Evolutionary conservation across 1,140 invertebrate genomes (phyloP), one percentile per base, ranked within the genome.

Genomic region (Adelges cooleyi): DNA sequence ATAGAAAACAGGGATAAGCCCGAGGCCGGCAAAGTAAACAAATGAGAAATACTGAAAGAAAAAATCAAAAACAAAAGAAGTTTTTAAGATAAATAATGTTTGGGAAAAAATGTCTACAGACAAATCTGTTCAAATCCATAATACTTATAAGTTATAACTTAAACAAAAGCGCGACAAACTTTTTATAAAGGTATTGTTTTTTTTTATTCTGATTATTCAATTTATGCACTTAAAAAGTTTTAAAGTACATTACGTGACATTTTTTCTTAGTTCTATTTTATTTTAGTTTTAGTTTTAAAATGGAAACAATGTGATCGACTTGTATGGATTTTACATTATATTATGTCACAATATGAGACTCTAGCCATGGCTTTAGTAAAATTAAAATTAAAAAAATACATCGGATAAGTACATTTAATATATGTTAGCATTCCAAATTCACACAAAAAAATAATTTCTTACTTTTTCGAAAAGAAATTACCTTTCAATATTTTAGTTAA

Each of bases 71-170:
- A 62, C 56, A 62, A 62, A 33, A 62, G 40, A 62, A 44, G 56
- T 46, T 59, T 33, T 22, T 48, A n/a, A 33, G 38, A 59, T 59
- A 40, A 59, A 59, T 59, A 62, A 44, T 46, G 56, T 62, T 27
- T 18, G 9, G 38, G 4, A 20, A 18, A 62, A 62, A 62, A 62
- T 46, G 29, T 62, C 42, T 62, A 62, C 46, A 62, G n/a, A n/a
- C n/a, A 62, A 46, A 62, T 46, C 29, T 33, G 29, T 33, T 11
- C 29, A 33, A 33, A 11, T 33, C 11, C 29, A n/a, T n/a, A n/a
- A n/a, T n/a, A n/a, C n/a, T 11, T 33, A 33, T 33, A 6, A 33
- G 29, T 33, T 5, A 33, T 11, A 33, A 6, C 29, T 33, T 11
- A 33, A 6, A 6, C 29, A 17, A 44, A 11, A 44, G 23, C 27